Evolutionary conservation across 2,888 invertebrate species (phyloP).

Genomic region (Phanerotoma sp.): DNA sequence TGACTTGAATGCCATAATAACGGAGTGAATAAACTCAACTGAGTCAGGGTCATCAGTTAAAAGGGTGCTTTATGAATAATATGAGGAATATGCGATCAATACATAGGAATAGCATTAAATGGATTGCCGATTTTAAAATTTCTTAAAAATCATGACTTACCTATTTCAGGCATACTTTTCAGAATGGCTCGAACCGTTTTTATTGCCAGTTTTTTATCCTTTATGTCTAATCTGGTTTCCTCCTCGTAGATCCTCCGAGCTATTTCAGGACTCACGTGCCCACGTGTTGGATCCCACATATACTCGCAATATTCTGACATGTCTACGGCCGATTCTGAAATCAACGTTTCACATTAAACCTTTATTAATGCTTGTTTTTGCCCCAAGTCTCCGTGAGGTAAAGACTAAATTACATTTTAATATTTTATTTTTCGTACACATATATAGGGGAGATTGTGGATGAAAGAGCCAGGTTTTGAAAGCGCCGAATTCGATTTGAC

Average conservation of each 20-base stretch:
- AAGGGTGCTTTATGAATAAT: no score
- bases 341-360: no score
- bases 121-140: neutral
- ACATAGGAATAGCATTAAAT: neutral
- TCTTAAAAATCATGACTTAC: constrained; percentile 46
- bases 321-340: no score
- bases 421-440: no score
- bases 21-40: neutral
- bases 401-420: no score
- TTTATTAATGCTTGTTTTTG: no score
- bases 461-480: no score
- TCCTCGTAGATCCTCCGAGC: constrained; percentile 49
- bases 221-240: constrained; percentile 44
- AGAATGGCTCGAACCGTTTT: constrained; percentile 52
- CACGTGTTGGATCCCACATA: constrained; percentile 51
- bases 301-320: constrained; percentile 56
- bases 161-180: constrained; percentile 50
- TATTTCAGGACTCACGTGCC: constrained; percentile 34
- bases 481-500: no score
- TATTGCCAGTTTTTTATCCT: constrained; percentile 52
- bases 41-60: neutral
- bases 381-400: no score
- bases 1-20: constrained; percentile 8
- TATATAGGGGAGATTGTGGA: no score
- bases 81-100: neutral